Conservation (phyloP, 2,888 invertebrate genomes). For the Stenotaenia linearis region DNA sequence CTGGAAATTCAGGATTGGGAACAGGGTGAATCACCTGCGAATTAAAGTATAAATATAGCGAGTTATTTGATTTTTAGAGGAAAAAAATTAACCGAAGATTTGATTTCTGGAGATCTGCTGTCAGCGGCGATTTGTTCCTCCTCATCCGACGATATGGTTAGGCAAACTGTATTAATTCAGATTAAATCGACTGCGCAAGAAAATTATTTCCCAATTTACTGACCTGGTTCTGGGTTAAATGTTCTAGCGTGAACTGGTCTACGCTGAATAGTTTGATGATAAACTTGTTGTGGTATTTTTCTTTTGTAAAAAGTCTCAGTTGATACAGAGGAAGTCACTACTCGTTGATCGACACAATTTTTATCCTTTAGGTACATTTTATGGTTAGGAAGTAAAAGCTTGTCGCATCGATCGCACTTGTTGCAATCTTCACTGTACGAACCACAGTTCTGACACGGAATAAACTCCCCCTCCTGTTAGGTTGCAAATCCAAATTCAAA, state of each 20-base stretch:
- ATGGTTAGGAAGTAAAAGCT: conserved; percentile 43
- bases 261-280: background rate
- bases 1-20: background rate
- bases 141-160: conserved; percentile 46
- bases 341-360: background rate
- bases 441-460: conserved; percentile 74
- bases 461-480: no score
- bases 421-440: conserved; percentile 71
- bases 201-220: background rate
- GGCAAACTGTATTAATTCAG: conserved; percentile 41
- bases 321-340: background rate
- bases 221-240: background rate
- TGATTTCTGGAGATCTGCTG: background rate
- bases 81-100: background rate
- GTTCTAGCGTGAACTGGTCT: background rate
- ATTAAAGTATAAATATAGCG: no score
- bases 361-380: conserved; percentile 17
- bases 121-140: conserved; percentile 40
- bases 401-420: conserved; percentile 63
- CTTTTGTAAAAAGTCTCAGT: background rate
- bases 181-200: background rate
- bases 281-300: background rate
- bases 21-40: no score
- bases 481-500: no score
- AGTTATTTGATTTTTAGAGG: no score